phyloP scores from a whole-genome alignment of 2,113 vertebrate genomes.

The Ageneiosus marmoratus region DNA sequence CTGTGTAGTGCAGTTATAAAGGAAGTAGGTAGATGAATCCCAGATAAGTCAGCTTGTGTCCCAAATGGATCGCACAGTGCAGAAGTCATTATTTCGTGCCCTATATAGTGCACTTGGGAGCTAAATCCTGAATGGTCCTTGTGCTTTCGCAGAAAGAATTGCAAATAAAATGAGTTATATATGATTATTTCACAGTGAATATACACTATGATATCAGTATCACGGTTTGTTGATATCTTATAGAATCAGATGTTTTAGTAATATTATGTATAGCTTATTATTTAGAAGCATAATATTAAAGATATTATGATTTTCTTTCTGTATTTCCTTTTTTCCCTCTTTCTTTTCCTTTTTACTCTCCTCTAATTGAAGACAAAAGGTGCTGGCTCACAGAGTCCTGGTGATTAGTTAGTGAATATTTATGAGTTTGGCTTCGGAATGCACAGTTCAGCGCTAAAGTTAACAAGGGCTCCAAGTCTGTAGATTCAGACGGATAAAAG shows the following conservation, averaged over 20 bases:
- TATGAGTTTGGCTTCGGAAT: constrained; percentile 71
- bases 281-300: too few relatives aligned
- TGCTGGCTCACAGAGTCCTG: constrained; percentile 63
- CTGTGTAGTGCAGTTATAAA: background rate
- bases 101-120: background rate
- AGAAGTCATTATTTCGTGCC: background rate
- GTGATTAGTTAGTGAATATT: constrained; percentile 74
- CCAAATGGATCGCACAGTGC: background rate
- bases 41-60: background rate
- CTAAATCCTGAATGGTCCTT: background rate
- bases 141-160: background rate
- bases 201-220: background rate
- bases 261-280: background rate
- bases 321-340: background rate
- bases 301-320: background rate
- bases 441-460: constrained; percentile 73
- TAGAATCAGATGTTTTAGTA: constrained; percentile 7
- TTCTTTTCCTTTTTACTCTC: constrained; percentile 48
- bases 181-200: background rate
- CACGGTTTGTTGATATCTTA: background rate
- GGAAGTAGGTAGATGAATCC: background rate
- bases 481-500: constrained; percentile 43
- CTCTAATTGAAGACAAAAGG: constrained; percentile 53
- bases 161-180: background rate
- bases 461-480: constrained; percentile 71